Conservation (phyloP, 2,797 vertebrate species). For the Agapornis canus region DNA sequence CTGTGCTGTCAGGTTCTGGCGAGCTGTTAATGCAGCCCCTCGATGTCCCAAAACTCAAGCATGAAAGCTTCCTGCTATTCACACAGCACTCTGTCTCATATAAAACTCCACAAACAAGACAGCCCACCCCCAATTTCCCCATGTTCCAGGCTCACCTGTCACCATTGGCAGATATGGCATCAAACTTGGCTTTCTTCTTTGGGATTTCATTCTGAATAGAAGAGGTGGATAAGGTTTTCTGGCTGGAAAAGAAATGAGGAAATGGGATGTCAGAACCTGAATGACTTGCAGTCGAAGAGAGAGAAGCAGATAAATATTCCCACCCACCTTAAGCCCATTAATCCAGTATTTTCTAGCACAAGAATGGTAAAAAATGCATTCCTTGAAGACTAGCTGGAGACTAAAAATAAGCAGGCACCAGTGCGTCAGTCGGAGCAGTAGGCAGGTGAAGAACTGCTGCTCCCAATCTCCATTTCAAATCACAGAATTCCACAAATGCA, state of each 20-base stretch:
- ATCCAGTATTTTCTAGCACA: background rate
- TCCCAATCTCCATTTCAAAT: constrained; percentile 8
- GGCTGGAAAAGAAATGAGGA: constrained; percentile 67
- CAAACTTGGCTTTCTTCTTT: constrained; percentile 85
- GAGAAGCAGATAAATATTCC: constrained; percentile 21
- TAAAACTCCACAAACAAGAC: background rate
- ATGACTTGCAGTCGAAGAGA: constrained; percentile 41
- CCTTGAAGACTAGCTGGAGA: background rate
- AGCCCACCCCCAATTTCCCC: background rate
- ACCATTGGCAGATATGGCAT: constrained; percentile 81
- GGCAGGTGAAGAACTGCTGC: background rate
- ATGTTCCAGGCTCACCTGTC: constrained; percentile 78
- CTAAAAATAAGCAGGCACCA: constrained; percentile 48
- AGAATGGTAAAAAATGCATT: background rate
- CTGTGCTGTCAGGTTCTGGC: background rate
- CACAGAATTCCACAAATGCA: background rate
- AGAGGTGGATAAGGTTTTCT: constrained; percentile 84
- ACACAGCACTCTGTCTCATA: background rate
- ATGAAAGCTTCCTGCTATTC: background rate
- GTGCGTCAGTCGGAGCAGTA: background rate
- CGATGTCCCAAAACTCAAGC: background rate
- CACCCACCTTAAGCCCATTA: constrained; percentile 15
- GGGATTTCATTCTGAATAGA: constrained; percentile 85
- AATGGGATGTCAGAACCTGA: constrained; percentile 58
- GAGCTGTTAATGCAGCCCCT: background rate